These are phyloP conservation scores for Hirtodrosophila trivittata DNA, from an alignment of 2,888 invertebrate genomes.

Conservation along the genomic window DNA sequence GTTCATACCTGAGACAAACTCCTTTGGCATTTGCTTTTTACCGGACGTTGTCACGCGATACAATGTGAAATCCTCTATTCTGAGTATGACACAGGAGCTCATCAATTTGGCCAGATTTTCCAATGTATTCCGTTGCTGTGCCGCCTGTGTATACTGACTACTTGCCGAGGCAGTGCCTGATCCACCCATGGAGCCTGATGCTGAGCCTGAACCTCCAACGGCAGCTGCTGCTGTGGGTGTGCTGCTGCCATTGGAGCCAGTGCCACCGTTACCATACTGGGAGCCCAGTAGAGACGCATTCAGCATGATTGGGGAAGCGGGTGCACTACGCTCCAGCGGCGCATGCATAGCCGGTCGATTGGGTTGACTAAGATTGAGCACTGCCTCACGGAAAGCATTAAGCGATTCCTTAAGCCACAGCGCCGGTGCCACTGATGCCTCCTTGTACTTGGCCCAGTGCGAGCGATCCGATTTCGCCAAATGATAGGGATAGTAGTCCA, in stretches of 20 bases:
- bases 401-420: conserved; percentile 95
- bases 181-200: conserved; percentile 58
- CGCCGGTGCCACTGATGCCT: conserved; percentile 91
- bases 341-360: conserved; percentile 83
- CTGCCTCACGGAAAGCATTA: conserved; percentile 89
- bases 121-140: conserved; percentile 86
- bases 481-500: conserved; percentile 98
- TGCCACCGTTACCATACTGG: conserved; percentile 60
- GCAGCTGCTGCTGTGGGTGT: conserved; percentile 58
- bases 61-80: conserved; percentile 95
- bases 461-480: conserved; percentile 93
- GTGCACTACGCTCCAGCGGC: conserved; percentile 82
- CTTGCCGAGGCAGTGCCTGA: conserved; percentile 66
- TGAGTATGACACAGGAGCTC: conserved; percentile 95
- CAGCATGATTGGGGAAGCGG: conserved; percentile 80
- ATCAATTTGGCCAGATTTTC: conserved; percentile 93
- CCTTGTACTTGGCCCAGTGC: conserved; percentile 94
- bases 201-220: conserved; percentile 30
- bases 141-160: conserved; percentile 85
- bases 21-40: conserved; percentile 90
- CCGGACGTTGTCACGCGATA: conserved; percentile 92
- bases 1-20: conserved; percentile 89
- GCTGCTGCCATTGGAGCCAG: conserved; percentile 62
- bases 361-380: conserved; percentile 90
- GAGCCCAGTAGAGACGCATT: conserved; percentile 70